Evolutionary conservation across 2,113 vertebrate species (phyloP), one percentile per base, ranked within the genome.

Genomic region (Cololabis saira): DNA sequence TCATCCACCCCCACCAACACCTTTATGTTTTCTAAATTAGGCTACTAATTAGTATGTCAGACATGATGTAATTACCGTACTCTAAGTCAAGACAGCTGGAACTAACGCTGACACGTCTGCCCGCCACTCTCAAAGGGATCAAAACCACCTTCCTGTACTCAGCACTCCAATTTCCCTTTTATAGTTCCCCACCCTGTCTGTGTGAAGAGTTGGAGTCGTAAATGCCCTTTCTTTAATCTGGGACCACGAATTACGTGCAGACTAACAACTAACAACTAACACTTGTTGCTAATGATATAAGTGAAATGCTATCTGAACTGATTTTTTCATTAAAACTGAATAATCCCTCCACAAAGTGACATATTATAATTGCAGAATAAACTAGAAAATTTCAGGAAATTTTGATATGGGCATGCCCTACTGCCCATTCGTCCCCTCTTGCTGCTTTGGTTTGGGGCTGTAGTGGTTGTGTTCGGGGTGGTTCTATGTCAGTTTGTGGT

Each of bases 1-100:
- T 71, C 61, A 57, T 63, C 68, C 71, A 49, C 47, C 74, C 60
- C 41, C 56, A 63, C 42, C 42, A 19, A 72, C 14, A 19, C 27
- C 44, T 73, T 75, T 27, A 68, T 61, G 67, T 51, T 37, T 47
- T 78, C 82, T 82, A 86, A 88, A 88, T 91, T 87, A 86, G 72
- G 73, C 60, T 42, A 21, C 68, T 90, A 87, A 92, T 90, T 89
- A 88, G 73, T 50, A 63, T 57, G 42, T 66, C 74, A 85, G 84
- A 90, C 77, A 86, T 76, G 85, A 72, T 79, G 78, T 78, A 90
- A 91, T 91, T 87, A 88, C 78, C 50, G 67, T 64, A 42, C 66
- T 76, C 58, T 40, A 14, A 77, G 74, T 87, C 78, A 66, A 78
- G 75, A 76, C 73, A 83, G 77, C 73, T 82, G 80, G 71, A 78